A percentile compares a stretch with the other conserved stretches of the same genome.
phyloP scores from a whole-genome alignment of 1,140 invertebrate species.

The Meloidogyne floridensis region DNA sequence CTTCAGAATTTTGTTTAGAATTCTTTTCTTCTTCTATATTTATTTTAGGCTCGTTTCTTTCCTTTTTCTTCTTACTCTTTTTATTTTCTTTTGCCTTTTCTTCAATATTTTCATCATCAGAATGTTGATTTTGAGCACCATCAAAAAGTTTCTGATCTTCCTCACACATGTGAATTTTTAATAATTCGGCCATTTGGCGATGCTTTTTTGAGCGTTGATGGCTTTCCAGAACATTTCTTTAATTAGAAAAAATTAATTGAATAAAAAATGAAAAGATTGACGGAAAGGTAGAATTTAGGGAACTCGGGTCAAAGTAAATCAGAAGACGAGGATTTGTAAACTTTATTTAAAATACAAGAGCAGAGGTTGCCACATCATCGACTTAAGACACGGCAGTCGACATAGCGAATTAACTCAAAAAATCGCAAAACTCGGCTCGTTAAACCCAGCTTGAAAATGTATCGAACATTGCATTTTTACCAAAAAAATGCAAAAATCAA shows the following conservation, averaged over 20 bases:
- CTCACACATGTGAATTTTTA: conserved; percentile 43
- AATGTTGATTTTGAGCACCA: background rate
- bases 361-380: too few relatives aligned
- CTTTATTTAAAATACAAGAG: too few relatives aligned
- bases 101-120: conserved; percentile 22
- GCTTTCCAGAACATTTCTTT: conserved; percentile 34
- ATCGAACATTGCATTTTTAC: too few relatives aligned
- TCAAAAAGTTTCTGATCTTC: conserved; percentile 45
- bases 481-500: conserved; percentile 20
- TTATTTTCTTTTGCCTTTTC: conserved; percentile 1
- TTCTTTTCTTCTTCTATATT: conserved; percentile 19
- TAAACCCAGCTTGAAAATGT: background rate
- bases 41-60: conserved; percentile 4
- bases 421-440: too few relatives aligned
- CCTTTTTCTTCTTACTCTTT: conserved; percentile 18
- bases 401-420: too few relatives aligned
- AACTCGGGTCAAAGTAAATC: too few relatives aligned
- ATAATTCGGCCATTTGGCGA: conserved; percentile 41
- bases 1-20: background rate
- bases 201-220: conserved; percentile 55
- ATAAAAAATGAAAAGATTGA: background rate
- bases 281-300: too few relatives aligned
- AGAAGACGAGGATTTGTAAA: too few relatives aligned
- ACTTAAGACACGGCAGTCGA: too few relatives aligned
- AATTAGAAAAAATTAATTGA: conserved; percentile 24